Evolutionary conservation across 2,113 vertebrate genomes (phyloP).

Genomic region (Coregonus clupeaformis): DNA sequence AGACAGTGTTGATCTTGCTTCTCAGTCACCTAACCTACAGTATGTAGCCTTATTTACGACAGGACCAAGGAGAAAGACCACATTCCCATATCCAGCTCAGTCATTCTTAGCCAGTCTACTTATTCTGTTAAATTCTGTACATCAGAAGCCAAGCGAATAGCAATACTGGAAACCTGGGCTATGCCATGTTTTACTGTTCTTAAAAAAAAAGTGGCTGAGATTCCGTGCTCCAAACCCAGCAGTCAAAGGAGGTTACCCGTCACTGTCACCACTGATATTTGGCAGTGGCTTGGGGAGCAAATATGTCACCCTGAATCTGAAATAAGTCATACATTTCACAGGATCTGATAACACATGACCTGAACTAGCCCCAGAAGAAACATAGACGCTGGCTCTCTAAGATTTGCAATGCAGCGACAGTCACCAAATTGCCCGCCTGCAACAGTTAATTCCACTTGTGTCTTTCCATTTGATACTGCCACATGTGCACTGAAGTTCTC

Average conservation of each 20-base stretch:
- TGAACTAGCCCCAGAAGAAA: background rate
- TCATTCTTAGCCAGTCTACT: no score
- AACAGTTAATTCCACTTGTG: slow-evolving; percentile 42
- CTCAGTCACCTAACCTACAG: no score
- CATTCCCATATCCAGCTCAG: no score
- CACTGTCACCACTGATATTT: slow-evolving; percentile 11
- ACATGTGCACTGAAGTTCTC: slow-evolving; percentile 34
- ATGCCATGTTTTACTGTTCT: no score
- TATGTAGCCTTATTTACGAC: no score
- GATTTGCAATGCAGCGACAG: slow-evolving; percentile 16
- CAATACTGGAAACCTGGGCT: no score
- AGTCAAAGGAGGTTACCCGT: slow-evolving; percentile 34
- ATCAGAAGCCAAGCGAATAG: no score
- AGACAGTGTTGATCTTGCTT: no score
- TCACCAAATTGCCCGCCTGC: slow-evolving; percentile 17
- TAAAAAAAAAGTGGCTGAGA: background rate
- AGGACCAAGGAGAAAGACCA: no score
- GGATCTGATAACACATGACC: background rate
- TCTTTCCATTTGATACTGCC: slow-evolving; percentile 35
- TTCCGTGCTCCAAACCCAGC: slow-evolving; percentile 13
- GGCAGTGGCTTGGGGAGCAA: slow-evolving; percentile 27
- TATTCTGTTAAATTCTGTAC: no score
- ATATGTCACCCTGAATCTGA: slow-evolving; percentile 40
- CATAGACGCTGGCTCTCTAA: background rate
- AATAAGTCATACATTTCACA: slow-evolving; percentile 11